A percentile compares a stretch with the other conserved stretches of the same genome.
These are phyloP conservation scores for Orussus abietinus DNA, from an alignment of 1,140 invertebrate genomes.

Conservation along the genomic window DNA sequence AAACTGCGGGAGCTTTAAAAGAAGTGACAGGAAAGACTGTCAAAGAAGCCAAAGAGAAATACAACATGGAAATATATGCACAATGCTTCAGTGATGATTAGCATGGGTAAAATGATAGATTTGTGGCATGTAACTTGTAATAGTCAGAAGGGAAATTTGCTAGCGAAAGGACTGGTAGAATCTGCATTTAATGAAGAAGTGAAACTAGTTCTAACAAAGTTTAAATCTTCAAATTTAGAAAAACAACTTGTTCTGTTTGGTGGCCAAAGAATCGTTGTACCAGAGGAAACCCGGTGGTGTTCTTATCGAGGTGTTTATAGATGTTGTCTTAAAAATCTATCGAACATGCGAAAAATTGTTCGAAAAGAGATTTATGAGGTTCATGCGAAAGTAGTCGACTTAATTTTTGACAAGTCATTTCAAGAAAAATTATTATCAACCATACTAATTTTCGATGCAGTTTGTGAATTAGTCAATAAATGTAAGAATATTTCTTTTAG, in stretches of 20 bases:
- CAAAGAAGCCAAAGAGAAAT: slow-evolving; percentile 9
- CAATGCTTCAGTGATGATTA: slow-evolving; percentile 14
- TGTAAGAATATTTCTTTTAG: slow-evolving; percentile 9
- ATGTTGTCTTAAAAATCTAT: slow-evolving; percentile 11
- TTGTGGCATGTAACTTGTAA: slow-evolving; percentile 15
- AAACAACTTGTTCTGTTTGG: neutral
- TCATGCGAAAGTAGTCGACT: neutral
- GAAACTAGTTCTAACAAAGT: slow-evolving; percentile 4
- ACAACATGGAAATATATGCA: slow-evolving; percentile 16
- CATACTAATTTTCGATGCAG: slow-evolving; percentile 11
- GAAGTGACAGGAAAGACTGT: too few relatives aligned
- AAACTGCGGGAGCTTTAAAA: too few relatives aligned
- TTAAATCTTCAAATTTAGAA: slow-evolving; percentile 3
- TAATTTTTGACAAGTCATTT: slow-evolving; percentile 5
- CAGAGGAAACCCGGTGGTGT: slow-evolving; percentile 13
- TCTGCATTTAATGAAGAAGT: slow-evolving; percentile 4
- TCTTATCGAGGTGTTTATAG: slow-evolving; percentile 8
- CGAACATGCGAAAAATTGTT: slow-evolving; percentile 7
- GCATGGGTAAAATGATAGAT: slow-evolving; percentile 11
- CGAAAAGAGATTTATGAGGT: slow-evolving; percentile 1
- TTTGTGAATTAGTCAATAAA: slow-evolving; percentile 12
- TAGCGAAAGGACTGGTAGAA: slow-evolving; percentile 13
- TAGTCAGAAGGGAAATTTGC: slow-evolving; percentile 14
- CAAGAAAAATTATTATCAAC: slow-evolving; percentile 6
- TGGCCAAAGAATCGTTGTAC: slow-evolving; percentile 11